Evolutionary conservation across 1,140 invertebrate species (phyloP), one percentile per base, ranked within the genome.

Genomic region (Zaprionus tsacasi): DNA sequence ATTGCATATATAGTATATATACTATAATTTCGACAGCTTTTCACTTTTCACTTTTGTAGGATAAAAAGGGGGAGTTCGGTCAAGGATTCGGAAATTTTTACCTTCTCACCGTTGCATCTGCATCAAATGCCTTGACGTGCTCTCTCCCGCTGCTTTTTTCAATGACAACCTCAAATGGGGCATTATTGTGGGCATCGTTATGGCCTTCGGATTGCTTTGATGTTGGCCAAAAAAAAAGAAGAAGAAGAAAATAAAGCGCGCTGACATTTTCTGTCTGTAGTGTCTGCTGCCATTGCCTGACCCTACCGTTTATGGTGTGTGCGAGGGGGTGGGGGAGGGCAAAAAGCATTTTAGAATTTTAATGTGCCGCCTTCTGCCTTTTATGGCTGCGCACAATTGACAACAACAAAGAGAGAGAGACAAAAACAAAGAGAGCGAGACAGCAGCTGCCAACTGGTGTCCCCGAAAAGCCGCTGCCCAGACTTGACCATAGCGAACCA

Each of bases 301-400:
- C 35, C 61, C 68, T 59, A 27, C 70, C 59, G 69, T 67, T 71
- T 88, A 78, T 88, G 68, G 85, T 80, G 70, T 56, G 76, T 63
- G 1, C 30, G 15, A 11, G 38, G 15, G 6, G 4, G 43, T 2
- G 10, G n/a, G 10, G 48, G 83, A 74, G 78, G 58, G 60, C 38
- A 65, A 78, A 88, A 88, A 80, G 75, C 85, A 88, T 88, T 88
- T 88, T 88, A 83, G 80, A 88, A 88, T 88, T 88, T 88, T 88
- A 87, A 88, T 88, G 83, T 78, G 83, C 83, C 80, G 85, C 80
- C 83, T 87, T 78, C 82, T 87, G 83, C 83, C 83, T 88, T 87
- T 88, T 87, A 87, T 87, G 85, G 83, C 68, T 65, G 67, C 69
- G 67, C 69, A 68, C 70, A 77, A 76, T 72, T 76, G 65, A 85